phyloP scores from a whole-genome alignment of 2,888 invertebrate genomes.

The Apodemia zela region DNA sequence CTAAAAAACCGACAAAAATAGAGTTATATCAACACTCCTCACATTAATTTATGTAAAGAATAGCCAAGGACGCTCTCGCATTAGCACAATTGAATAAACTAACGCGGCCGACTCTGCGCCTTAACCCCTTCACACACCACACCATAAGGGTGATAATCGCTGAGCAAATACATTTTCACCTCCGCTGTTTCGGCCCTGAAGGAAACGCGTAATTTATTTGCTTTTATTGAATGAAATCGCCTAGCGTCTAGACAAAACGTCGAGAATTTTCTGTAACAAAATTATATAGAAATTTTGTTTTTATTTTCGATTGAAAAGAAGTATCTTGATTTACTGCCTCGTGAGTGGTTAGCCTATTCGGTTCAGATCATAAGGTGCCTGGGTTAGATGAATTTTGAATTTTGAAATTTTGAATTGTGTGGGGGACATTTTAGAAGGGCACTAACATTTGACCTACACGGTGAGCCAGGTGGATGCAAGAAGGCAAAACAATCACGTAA shows the following conservation, averaged over 20 bases:
- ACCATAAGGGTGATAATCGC: not conserved
- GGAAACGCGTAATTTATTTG: slow-evolving; percentile 1
- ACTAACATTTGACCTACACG: too few relatives aligned
- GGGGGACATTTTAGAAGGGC: too few relatives aligned
- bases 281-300: not conserved
- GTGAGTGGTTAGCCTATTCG: too few relatives aligned
- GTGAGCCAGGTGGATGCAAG: too few relatives aligned
- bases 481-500: too few relatives aligned
- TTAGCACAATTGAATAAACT: slow-evolving; percentile 6
- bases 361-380: too few relatives aligned
- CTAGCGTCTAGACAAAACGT: slow-evolving; percentile 2
- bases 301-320: too few relatives aligned
- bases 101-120: not conserved
- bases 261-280: not conserved
- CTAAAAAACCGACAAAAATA: not conserved
- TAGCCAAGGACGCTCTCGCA: slow-evolving; percentile 1
- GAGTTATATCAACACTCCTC: not conserved
- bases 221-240: slow-evolving; percentile 8
- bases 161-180: not conserved
- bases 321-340: too few relatives aligned
- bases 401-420: too few relatives aligned
- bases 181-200: not conserved
- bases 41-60: slow-evolving; percentile 7
- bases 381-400: too few relatives aligned
- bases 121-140: not conserved